These are phyloP conservation scores for Chrysochloris asiatica DNA, from an alignment of 2,113 vertebrate species.

Conservation along the genomic window DNA sequence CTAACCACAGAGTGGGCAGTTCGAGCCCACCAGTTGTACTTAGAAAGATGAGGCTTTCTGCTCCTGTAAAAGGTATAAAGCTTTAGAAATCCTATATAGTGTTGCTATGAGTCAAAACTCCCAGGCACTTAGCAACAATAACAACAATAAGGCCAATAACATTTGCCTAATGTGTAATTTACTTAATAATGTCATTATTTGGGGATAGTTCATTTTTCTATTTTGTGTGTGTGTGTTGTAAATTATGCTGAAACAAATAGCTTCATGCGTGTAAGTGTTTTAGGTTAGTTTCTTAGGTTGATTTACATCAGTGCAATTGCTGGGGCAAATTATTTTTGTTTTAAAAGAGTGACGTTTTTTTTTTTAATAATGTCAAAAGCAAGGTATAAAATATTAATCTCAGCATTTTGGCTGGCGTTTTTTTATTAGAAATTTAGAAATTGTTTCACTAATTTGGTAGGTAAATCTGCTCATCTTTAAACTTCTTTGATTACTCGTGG, in stretches of 20 bases:
- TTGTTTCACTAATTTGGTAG: not conserved
- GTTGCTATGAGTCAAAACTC: no score
- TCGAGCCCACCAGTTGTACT: no score
- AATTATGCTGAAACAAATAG: not conserved
- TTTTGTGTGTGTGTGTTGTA: not conserved
- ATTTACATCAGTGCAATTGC: not conserved
- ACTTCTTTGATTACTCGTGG: not conserved
- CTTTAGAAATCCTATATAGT: no score
- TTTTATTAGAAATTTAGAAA: constrained; percentile 6
- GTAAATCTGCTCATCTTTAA: not conserved
- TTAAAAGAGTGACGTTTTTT: not conserved
- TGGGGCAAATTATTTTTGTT: not conserved
- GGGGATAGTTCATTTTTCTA: not conserved
- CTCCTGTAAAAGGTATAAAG: no score
- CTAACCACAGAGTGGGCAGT: no score
- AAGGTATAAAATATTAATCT: not conserved
- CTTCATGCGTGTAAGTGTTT: not conserved
- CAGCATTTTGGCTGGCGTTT: not conserved
- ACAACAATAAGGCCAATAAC: no score
- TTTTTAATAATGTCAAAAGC: not conserved
- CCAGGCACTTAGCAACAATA: no score
- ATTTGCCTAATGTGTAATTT: not conserved
- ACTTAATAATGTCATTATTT: not conserved
- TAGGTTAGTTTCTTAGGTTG: not conserved
- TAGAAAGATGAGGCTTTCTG: no score